Conservation (phyloP, 2,888 invertebrate species). For the Catocala nupta region DNA sequence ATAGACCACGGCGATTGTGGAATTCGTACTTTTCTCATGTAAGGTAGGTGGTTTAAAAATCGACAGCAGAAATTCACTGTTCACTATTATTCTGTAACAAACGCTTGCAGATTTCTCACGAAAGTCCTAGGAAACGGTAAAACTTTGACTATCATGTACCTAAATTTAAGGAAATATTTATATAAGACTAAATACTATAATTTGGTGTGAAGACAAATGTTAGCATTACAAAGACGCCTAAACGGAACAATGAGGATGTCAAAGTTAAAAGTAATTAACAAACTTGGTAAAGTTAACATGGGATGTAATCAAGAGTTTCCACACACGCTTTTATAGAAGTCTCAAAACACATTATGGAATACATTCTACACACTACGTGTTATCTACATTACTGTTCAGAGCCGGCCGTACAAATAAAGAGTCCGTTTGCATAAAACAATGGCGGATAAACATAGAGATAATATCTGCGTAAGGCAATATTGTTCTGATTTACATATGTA, state of each 20-base stretch:
- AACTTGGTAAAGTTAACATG: constrained; percentile 12
- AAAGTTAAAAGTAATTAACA: constrained; percentile 21
- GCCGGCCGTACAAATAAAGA: constrained; percentile 23
- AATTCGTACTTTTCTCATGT: too few species aligned
- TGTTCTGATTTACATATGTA: constrained; percentile 35
- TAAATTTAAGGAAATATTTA: background rate
- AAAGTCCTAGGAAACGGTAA: too few species aligned
- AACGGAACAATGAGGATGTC: constrained; percentile 1
- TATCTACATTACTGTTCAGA: constrained; percentile 8
- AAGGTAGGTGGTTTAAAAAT: too few species aligned
- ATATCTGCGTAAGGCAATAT: constrained; percentile 30
- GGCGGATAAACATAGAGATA: constrained; percentile 18
- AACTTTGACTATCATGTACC: too few species aligned
- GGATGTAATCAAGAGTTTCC: constrained; percentile 2
- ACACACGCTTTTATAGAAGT: constrained; percentile 1
- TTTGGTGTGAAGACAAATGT: constrained; percentile 7
- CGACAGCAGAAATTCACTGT: too few species aligned
- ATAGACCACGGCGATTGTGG: too few species aligned
- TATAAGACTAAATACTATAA: constrained; percentile 3
- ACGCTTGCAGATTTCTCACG: too few species aligned
- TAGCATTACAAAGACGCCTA: constrained; percentile 10
- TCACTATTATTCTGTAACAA: too few species aligned
- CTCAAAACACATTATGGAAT: constrained; percentile 8
- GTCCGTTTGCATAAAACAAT: constrained; percentile 31
- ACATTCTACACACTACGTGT: background rate